Evolutionary conservation across 2,888 invertebrate species (phyloP).

Genomic region (Cosmopolites sordidus): DNA sequence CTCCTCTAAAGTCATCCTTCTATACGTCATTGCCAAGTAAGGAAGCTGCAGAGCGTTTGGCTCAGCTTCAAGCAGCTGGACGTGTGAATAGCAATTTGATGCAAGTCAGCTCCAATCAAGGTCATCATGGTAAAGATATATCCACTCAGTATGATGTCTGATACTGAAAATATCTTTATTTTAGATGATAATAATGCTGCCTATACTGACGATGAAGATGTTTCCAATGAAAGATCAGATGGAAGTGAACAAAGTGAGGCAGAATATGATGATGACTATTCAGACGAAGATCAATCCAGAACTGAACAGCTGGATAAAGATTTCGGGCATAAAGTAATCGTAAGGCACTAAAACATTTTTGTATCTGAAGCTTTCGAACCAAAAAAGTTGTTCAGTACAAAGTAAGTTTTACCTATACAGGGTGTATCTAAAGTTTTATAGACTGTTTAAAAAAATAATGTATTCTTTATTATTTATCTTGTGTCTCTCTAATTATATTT

Average conservation of each 20-base stretch:
- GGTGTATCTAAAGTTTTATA: no score
- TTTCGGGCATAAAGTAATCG: conserved; percentile 36
- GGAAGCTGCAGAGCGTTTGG: conserved; percentile 58
- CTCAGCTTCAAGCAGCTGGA: conserved; percentile 56
- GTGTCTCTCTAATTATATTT: no score
- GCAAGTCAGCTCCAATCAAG: conserved; percentile 27
- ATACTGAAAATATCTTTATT: no score
- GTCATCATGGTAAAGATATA: no score
- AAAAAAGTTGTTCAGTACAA: no score
- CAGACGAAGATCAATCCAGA: conserved; percentile 2
- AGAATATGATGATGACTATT: conserved; percentile 5
- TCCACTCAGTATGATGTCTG: no score
- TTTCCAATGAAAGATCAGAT: background rate
- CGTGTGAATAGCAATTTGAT: conserved; percentile 48
- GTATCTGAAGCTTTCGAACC: no score
- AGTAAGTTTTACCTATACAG: no score
- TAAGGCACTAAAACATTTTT: conserved; percentile 21
- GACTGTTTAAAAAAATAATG: no score
- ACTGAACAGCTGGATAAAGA: background rate
- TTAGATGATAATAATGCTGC: no score
- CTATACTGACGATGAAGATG: background rate
- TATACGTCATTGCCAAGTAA: conserved; percentile 61
- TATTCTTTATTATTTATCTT: no score
- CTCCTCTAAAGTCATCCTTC: conserved; percentile 32
- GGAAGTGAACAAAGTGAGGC: background rate